Evolutionary conservation across 2,888 invertebrate genomes (phyloP).

Genomic region (Acleris literana): DNA sequence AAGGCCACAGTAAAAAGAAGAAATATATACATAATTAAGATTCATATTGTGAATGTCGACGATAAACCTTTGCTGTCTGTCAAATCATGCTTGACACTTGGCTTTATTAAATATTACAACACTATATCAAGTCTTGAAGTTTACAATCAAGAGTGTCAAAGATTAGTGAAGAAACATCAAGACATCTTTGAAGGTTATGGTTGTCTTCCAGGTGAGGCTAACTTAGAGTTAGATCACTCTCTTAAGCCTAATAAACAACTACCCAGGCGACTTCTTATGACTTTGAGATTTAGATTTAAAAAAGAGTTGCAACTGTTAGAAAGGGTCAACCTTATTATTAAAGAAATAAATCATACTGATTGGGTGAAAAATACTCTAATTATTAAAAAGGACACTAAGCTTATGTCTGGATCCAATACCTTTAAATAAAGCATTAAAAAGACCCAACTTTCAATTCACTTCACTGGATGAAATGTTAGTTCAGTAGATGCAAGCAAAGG

Average conservation of each 20-base stretch:
- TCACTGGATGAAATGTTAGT: conserved; percentile 4
- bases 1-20: background rate
- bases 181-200: background rate
- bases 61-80: background rate
- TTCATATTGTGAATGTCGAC: background rate
- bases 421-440: background rate
- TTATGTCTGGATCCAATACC: conserved; percentile 2
- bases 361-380: background rate
- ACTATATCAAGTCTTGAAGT: background rate
- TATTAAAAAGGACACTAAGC: background rate
- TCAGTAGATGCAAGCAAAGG: background rate
- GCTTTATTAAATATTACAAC: background rate
- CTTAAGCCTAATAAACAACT: background rate
- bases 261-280: background rate
- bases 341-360: background rate
- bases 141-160: background rate
- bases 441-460: conserved; percentile 1
- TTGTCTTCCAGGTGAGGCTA: background rate
- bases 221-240: background rate
- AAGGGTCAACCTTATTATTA: background rate
- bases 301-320: background rate
- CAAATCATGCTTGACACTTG: background rate
- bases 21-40: background rate
- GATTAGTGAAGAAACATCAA: background rate
- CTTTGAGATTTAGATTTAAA: background rate